A percentile compares a stretch with the other conserved stretches of the same genome.
Evolutionary conservation across 2,113 vertebrate genomes (phyloP).

Genomic region (Mustela lutreola): DNA sequence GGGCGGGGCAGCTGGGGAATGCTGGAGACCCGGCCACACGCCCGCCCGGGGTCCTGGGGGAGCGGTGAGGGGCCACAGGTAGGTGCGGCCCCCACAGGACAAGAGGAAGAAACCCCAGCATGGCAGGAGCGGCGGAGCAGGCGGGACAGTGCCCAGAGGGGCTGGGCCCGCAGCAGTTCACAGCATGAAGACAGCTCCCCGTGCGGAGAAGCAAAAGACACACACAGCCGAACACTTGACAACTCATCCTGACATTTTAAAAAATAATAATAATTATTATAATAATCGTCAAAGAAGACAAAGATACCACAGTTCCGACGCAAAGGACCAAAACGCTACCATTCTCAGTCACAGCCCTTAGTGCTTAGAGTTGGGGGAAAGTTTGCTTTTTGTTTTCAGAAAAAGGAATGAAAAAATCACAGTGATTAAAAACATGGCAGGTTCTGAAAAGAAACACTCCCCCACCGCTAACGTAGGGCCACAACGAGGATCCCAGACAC

Average conservation of each 20-base stretch:
- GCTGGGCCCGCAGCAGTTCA: slow-evolving; percentile 58
- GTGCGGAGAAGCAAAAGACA: slow-evolving; percentile 16
- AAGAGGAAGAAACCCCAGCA: not conserved
- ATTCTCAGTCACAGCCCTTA: slow-evolving; percentile 80
- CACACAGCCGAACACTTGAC: slow-evolving; percentile 39
- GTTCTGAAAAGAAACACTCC: slow-evolving; percentile 77
- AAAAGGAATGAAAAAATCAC: slow-evolving; percentile 81
- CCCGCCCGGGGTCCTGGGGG: not conserved
- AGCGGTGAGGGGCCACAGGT: not conserved
- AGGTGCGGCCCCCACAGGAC: not conserved
- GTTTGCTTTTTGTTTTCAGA: slow-evolving; percentile 52
- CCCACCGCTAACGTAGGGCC: slow-evolving; percentile 56
- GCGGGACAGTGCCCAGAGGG: not conserved
- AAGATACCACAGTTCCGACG: slow-evolving; percentile 81
- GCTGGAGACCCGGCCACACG: not conserved
- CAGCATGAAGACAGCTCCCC: slow-evolving; percentile 70
- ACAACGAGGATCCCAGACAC: slow-evolving; percentile 46
- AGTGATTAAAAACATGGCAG: slow-evolving; percentile 83
- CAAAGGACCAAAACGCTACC: slow-evolving; percentile 67
- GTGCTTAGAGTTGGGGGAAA: slow-evolving; percentile 59
- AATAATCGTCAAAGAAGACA: slow-evolving; percentile 58
- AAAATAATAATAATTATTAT: slow-evolving; percentile 57
- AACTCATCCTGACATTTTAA: slow-evolving; percentile 62
- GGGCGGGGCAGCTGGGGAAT: not conserved
- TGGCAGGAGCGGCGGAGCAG: not conserved